These are phyloP conservation scores for Calcarius lapponicus DNA, from an alignment of 2,797 vertebrate species.

Conservation along the genomic window DNA sequence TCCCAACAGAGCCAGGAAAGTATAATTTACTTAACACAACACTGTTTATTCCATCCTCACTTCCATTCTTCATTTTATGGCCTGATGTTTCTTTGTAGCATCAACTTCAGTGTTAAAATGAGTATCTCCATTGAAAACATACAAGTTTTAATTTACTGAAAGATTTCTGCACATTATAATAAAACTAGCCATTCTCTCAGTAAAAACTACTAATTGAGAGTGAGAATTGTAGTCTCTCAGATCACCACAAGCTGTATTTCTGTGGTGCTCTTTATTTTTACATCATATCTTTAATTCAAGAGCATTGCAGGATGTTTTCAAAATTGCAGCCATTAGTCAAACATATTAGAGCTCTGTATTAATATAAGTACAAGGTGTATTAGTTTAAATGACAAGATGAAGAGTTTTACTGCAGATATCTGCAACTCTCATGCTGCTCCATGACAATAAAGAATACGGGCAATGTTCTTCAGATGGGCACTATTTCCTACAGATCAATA, in stretches of 20 bases:
- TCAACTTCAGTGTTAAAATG: not conserved
- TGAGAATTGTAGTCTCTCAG: not conserved
- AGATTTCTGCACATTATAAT: not conserved
- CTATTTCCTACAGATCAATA: not conserved
- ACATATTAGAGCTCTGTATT: not conserved
- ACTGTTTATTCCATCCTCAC: constrained; percentile 17
- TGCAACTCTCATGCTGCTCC: not conserved
- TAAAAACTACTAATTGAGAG: not conserved
- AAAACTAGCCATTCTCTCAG: not conserved
- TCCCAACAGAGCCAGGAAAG: constrained; percentile 28
- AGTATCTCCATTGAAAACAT: not conserved
- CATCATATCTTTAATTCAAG: not conserved
- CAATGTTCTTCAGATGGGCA: not conserved
- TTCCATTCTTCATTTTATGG: constrained; percentile 35
- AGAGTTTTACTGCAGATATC: not conserved
- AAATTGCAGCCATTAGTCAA: not conserved
- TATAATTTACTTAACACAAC: constrained; percentile 6
- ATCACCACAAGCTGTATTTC: not conserved
- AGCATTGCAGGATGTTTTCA: not conserved
- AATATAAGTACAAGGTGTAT: not conserved
- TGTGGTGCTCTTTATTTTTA: not conserved
- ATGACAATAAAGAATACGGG: not conserved
- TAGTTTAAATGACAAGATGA: not conserved
- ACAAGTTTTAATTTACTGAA: not conserved
- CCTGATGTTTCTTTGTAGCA: not conserved